A percentile compares a stretch with the other conserved stretches of the same genome.
Conservation (phyloP, 2,888 invertebrate species). For the Cataglyphis altisquamis region DNA sequence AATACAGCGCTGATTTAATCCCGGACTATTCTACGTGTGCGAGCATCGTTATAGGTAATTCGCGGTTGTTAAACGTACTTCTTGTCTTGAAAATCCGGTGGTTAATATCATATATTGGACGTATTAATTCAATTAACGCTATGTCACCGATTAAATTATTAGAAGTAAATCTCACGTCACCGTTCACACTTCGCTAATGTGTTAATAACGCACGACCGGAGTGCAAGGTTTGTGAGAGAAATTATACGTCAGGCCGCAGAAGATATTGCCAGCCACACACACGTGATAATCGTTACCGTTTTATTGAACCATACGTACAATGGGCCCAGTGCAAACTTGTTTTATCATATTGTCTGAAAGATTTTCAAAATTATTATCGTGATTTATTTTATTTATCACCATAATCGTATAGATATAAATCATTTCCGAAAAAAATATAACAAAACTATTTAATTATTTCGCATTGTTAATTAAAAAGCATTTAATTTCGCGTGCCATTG, state of each 20-base stretch:
- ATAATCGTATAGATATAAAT: background rate
- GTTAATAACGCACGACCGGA: constrained; percentile 49
- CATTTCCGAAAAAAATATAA: background rate
- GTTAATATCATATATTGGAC: constrained; percentile 35
- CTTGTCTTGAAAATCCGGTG: constrained; percentile 37
- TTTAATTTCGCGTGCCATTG: constrained; percentile 22
- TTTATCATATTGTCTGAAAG: background rate
- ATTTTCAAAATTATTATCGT: background rate
- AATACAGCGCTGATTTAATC: background rate
- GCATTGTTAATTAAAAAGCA: constrained; percentile 30
- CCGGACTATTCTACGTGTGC: background rate
- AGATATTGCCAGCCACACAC: constrained; percentile 52
- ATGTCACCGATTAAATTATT: constrained; percentile 60
- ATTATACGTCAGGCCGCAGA: constrained; percentile 60
- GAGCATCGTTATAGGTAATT: constrained; percentile 30
- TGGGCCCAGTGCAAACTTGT: background rate
- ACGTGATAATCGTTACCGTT: constrained; percentile 67
- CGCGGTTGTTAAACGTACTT: constrained; percentile 25
- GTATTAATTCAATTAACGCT: constrained; percentile 58
- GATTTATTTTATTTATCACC: background rate
- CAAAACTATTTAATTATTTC: background rate
- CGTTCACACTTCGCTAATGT: constrained; percentile 51
- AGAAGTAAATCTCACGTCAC: constrained; percentile 51
- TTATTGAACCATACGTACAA: constrained; percentile 16
- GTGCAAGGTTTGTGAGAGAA: constrained; percentile 45